Evolutionary conservation across 1,140 invertebrate species (phyloP).

Genomic region (Fopius arisanus): DNA sequence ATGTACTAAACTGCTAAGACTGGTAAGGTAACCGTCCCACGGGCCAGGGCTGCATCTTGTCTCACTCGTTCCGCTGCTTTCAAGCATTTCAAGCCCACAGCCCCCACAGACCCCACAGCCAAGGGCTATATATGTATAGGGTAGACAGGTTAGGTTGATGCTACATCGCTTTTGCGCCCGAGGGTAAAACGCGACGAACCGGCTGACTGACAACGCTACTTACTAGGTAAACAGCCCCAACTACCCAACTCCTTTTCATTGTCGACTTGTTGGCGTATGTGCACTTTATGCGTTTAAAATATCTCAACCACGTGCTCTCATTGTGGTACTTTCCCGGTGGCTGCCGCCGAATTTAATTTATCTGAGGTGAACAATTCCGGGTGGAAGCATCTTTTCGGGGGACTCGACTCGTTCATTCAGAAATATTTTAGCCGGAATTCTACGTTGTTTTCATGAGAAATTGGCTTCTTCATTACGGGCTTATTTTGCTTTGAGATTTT

Average conservation of each 20-base stretch:
- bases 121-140: not conserved
- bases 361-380: not conserved
- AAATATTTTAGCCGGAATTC: too few species aligned
- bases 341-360: not conserved
- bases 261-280: slow-evolving; percentile 3
- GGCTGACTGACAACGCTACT: slow-evolving; percentile 53
- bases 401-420: too few species aligned
- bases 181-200: slow-evolving; percentile 42
- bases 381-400: too few species aligned
- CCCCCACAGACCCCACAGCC: not conserved
- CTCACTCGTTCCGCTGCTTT: slow-evolving; percentile 17
- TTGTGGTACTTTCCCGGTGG: not conserved
- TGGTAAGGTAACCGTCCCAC: not conserved
- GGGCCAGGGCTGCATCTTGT: not conserved
- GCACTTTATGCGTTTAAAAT: not conserved
- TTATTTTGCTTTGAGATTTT: too few species aligned
- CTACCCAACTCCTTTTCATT: slow-evolving; percentile 36
- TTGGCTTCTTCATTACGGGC: too few species aligned
- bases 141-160: not conserved
- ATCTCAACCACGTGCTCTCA: not conserved
- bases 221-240: slow-evolving; percentile 49
- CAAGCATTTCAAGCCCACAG: too few species aligned
- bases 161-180: not conserved
- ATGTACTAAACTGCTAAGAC: too few species aligned
- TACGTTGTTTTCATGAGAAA: too few species aligned